Conservation (phyloP, 2,888 invertebrate genomes). For the Drosophila quinaria region DNA sequence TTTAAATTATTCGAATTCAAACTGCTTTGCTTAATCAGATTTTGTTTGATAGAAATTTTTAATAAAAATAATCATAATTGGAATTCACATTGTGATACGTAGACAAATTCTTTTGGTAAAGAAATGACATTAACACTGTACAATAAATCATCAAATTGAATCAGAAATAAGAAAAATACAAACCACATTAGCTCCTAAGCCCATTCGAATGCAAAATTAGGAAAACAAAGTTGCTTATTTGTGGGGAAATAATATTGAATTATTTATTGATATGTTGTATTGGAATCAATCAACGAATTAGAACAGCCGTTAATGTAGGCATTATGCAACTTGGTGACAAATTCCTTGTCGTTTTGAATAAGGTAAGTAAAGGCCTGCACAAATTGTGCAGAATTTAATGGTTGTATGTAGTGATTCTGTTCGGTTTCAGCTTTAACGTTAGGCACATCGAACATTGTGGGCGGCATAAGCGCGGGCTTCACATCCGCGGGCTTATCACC, state of each 20-base stretch:
- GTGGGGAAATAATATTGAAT: slow-evolving; percentile 37
- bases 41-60: background rate
- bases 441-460: slow-evolving; percentile 92
- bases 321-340: slow-evolving; percentile 95
- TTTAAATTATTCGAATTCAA: too few relatives aligned
- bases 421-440: slow-evolving; percentile 82
- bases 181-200: background rate
- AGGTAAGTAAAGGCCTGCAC: slow-evolving; percentile 95
- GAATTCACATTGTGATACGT: too few relatives aligned
- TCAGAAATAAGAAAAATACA: background rate
- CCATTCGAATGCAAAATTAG: background rate
- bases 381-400: slow-evolving; percentile 94
- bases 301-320: slow-evolving; percentile 94
- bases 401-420: slow-evolving; percentile 85
- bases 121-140: background rate
- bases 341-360: slow-evolving; percentile 94
- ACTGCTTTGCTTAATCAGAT: background rate
- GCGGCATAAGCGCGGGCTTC: slow-evolving; percentile 93
- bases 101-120: background rate
- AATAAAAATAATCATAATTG: too few relatives aligned
- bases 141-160: background rate
- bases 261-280: slow-evolving; percentile 76
- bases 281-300: slow-evolving; percentile 66
- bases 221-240: slow-evolving; percentile 15
- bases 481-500: slow-evolving; percentile 82